Evolutionary conservation across 2,113 vertebrate genomes (phyloP).

Genomic region (Siphamia tubifer): DNA sequence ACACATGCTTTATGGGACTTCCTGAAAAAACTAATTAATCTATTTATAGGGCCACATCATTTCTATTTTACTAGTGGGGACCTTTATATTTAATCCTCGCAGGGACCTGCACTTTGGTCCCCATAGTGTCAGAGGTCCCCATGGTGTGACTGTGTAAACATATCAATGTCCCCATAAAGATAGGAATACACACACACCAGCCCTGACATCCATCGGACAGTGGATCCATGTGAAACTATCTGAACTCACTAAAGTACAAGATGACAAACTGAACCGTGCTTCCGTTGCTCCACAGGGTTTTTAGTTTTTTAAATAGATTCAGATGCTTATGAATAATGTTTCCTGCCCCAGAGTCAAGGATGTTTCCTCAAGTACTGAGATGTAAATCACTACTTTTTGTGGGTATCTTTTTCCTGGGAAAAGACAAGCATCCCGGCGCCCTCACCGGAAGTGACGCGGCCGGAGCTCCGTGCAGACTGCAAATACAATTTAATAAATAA

Average conservation of each 20-base stretch:
- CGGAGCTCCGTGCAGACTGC: too few species aligned
- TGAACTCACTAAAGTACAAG: not conserved
- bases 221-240: constrained; percentile 24
- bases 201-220: constrained; percentile 24
- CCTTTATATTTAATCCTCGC: too few species aligned
- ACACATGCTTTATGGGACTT: too few species aligned
- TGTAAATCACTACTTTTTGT: not conserved
- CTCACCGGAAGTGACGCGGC: too few species aligned
- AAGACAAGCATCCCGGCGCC: not conserved
- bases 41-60: too few species aligned
- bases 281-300: not conserved
- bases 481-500: too few species aligned
- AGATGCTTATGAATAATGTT: not conserved
- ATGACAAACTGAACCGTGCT: not conserved
- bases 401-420: constrained; percentile 1
- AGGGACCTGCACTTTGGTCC: too few species aligned
- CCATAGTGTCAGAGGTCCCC: too few species aligned
- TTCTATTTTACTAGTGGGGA: too few species aligned
- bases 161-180: too few species aligned
- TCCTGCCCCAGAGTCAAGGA: not conserved
- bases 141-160: too few species aligned
- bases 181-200: not conserved
- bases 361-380: not conserved
- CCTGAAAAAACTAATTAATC: too few species aligned
- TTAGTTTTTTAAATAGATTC: not conserved